Base-by-base conservation (phyloP, 2,888 invertebrate species). In the Monochamus alternatus region DNA sequence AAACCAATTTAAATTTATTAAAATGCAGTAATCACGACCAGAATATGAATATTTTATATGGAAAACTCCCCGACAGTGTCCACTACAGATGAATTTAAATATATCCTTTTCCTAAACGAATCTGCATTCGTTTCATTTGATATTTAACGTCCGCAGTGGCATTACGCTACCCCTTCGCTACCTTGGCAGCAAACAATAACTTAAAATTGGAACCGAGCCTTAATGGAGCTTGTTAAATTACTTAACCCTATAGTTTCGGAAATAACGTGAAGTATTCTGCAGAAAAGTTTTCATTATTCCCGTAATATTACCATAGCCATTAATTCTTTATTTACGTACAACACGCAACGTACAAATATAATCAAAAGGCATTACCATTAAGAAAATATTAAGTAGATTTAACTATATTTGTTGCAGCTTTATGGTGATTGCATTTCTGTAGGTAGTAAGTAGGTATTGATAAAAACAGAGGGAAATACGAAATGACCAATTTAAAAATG, bases 301-400 rank as follows among this genome's bases (percentile, higher is more conserved):
- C 70, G 63, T 67, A 67, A 58, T 58, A 75, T 76, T 77, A 72
- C 69, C 66, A 65, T 58, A 62, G 73, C 52, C 73, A 73, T 75
- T 78, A 80, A 38, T 77, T 76, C 65, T 79, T 81, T 81, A 82
- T 81, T 77, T 75, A 47, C 51, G 14, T 59, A 66, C 38, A 74
- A 52, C 82, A 84, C 82, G 84, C 82, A 77, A 81, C 74, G 65
- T 74, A 78, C 74, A 76, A 83, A 83, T 82, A 80, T 79, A 82
- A 82, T 81, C 81, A 78, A 73, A 78, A 77, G 80, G 80, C 75
- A 83, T 82, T 83, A 81, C 75, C 82, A 83, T 82, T 83, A 82
- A 80, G 80, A 81, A 80, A 83, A 82, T 82, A 82, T 81, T 83
- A 83, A 81, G 82, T 81, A 85, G 82, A 84, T 84, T 84, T 80